Evolutionary conservation across 1,140 invertebrate species (phyloP), one percentile per base, ranked within the genome.

Genomic region (Drosophila nasuta): DNA sequence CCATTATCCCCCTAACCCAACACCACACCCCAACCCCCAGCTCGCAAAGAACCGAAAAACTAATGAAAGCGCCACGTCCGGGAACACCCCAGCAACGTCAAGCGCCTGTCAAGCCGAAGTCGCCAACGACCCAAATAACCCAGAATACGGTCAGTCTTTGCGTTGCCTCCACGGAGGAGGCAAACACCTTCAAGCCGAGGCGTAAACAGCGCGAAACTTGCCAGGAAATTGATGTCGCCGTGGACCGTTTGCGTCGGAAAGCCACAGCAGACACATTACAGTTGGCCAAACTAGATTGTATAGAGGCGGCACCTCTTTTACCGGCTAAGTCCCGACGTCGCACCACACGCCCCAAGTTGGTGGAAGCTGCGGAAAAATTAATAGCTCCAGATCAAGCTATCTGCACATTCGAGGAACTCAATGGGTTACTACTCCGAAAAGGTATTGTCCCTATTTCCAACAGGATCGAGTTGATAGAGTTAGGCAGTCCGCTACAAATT

Each of bases 381-480:
- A n/a, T 76, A 6, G 25, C 51, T 8, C 49, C 60, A 2, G 51
- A 74, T 6, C 77, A 73, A 45, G 69, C 66, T 1, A 54, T 70
- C n/a, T 82, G 87, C 71, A 83, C 54, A 5, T 87, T 87, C 28
- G 83, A 87, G 5, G 73, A 87, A 1, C 83, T 87, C 17, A 87
- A 87, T 41, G 74, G 80, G 20, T 62, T 87, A 33, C 75, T 87
- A 59, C 80, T 77, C 46, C 66, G 67, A 25, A 80, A 80, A 87
- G 83, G 83, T 87, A 88, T 20, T 75, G 33, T 10, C 33, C 25
- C 3, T 30, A 20, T 49, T 43, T 13, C n/a, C 11, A 38, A 7
- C 10, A 41, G 38, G 0, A 41, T 2, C 38, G 38, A 41, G 8
- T 41, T 41, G 3, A 25, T 25, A 25, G 20, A 4, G 20, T 25